Base-by-base conservation (phyloP, 2,888 invertebrate genomes). In the Cataglyphis cursor region DNA sequence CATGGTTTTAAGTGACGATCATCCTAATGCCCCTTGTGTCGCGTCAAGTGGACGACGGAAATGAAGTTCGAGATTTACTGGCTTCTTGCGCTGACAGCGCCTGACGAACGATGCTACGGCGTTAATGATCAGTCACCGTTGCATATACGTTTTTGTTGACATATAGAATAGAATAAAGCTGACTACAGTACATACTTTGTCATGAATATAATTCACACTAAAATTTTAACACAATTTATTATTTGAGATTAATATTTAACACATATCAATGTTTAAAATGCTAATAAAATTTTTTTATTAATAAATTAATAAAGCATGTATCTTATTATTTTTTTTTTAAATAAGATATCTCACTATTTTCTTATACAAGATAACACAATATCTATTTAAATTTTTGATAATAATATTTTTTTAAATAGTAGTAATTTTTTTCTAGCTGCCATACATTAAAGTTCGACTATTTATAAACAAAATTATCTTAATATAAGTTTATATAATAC, bases 1-100 rank as follows among this genome's bases (percentile, higher is more conserved):
- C 89, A 89, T 88, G 90, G 91, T 90, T 91, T 93, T 90, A 91
- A 92, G 88, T 59, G 83, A 70, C 65, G 83, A 81, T 82, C 75
- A 80, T 72, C 76, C 38, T 72, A 78, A 81, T 78, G 66, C 28
- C 80, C 64, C 62, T 68, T 41, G 21, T 70, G 64, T 66, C 73
- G 78, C 70, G 70, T 62, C 64, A 66, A 83, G 81, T 81, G 61
- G 65, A 83, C 72, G 87, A 78, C 70, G 86, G 84, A 86, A 86
- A 89, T 90, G 86, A 85, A 85, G 82, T 87, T 81, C 82, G 84
- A 80, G 87, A 84, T 84, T 88, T 85, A 89, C 85, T 88, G 83
- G 85, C 87, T 87, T 85, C 85, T 81, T 82, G 81, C 48, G 51
- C 61, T 31, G 82, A 82, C 82, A 82, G 72, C 59, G 6, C 5